Evolutionary conservation across 2,888 invertebrate genomes (phyloP).

Genomic region (Rotaria macrura): DNA sequence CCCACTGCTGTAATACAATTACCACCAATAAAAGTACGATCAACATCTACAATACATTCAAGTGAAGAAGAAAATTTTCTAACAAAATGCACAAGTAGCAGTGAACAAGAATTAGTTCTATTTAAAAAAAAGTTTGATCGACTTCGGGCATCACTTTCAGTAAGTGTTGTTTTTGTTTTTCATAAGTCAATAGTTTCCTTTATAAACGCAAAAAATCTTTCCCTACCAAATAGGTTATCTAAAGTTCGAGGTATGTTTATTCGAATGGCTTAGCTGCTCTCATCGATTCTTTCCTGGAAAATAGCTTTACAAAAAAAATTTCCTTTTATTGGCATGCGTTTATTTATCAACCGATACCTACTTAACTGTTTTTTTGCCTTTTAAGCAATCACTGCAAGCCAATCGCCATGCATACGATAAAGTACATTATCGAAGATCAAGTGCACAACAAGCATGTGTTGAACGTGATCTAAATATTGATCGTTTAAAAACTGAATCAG

Average conservation of each 20-base stretch:
- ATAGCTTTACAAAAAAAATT: too few species aligned
- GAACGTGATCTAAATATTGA: background rate
- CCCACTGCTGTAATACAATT: background rate
- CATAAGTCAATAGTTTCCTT: background rate
- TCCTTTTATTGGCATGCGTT: too few species aligned
- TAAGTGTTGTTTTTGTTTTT: background rate
- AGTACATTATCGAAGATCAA: background rate
- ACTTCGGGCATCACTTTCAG: background rate
- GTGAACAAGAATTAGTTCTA: background rate
- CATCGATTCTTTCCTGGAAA: background rate
- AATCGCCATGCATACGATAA: background rate
- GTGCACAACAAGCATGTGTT: background rate
- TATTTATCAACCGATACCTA: too few species aligned
- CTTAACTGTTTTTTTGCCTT: background rate
- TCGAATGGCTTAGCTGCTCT: background rate
- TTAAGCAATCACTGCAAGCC: background rate
- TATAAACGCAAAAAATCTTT: background rate
- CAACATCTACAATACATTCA: background rate
- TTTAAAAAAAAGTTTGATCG: constrained; percentile 14
- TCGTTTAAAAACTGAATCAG: background rate
- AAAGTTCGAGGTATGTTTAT: background rate
- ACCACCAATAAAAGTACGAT: background rate
- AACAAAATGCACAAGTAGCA: background rate
- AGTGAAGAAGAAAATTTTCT: background rate
- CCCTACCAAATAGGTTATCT: background rate